phyloP scores from a whole-genome alignment of 2,797 vertebrate species.

The Arrhamphus sclerolepis region DNA sequence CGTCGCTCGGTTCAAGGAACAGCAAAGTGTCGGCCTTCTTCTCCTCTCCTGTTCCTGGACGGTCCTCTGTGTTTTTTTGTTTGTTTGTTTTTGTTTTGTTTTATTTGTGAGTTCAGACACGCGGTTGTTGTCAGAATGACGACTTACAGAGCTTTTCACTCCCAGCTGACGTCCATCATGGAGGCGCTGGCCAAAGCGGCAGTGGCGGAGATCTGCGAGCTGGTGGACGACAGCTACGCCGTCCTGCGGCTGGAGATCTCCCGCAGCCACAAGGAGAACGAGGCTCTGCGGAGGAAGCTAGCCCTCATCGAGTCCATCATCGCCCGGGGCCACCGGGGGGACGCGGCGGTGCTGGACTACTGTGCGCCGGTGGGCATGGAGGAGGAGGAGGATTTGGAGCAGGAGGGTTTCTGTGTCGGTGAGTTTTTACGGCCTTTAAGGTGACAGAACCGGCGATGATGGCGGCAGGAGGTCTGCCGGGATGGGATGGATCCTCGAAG shows the following conservation, averaged over 20 bases:
- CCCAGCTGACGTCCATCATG: conserved; percentile 77
- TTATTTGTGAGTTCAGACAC: too few relatives aligned
- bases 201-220: conserved; percentile 75
- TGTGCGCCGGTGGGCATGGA: conserved; percentile 16
- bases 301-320: conserved; percentile 67
- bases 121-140: conserved; percentile 46
- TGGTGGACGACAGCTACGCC: conserved; percentile 72
- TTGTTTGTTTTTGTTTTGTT: too few relatives aligned
- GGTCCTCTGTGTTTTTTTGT: too few relatives aligned
- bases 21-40: background rate
- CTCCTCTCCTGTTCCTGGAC: background rate
- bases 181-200: conserved; percentile 75
- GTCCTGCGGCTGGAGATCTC: conserved; percentile 68
- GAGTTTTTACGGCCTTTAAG: conserved; percentile 2
- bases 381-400: conserved; percentile 4
- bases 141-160: conserved; percentile 57
- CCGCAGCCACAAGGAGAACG: conserved; percentile 72
- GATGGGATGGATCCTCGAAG: too few relatives aligned
- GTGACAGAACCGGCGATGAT: background rate
- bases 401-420: conserved; percentile 29
- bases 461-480: too few relatives aligned
- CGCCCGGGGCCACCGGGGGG: conserved; percentile 47
- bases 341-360: conserved; percentile 5
- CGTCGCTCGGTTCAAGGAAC: accelerated
- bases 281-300: conserved; percentile 71